Evolutionary conservation across 2,113 vertebrate genomes (phyloP).

Genomic region (Brevimyrus niger): DNA sequence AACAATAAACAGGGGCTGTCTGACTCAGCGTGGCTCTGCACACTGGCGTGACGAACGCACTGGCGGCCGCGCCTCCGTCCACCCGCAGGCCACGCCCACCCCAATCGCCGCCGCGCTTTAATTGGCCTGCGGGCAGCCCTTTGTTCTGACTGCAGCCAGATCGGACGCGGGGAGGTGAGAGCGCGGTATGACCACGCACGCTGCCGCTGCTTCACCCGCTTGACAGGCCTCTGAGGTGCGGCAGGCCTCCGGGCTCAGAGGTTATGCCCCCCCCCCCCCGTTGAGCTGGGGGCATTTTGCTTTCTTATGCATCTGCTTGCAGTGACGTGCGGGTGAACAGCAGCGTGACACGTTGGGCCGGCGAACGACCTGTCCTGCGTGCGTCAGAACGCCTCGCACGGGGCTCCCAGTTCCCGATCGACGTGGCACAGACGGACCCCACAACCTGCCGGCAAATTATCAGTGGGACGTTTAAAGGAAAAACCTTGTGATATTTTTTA

Average conservation of each 20-base stretch:
- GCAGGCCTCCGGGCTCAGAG: not conserved
- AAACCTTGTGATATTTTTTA: constrained; percentile 25
- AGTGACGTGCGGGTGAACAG: not conserved
- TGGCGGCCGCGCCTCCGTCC: too few relatives aligned
- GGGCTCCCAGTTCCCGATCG: not conserved
- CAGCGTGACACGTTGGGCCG: not conserved
- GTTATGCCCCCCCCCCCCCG: not conserved
- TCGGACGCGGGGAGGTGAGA: not conserved
- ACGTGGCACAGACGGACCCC: constrained; percentile 39
- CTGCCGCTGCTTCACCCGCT: not conserved
- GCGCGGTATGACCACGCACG: not conserved
- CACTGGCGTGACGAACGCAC: not conserved
- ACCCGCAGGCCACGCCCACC: not conserved
- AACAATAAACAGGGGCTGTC: not conserved
- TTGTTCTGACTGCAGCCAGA: not conserved
- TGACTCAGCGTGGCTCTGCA: not conserved
- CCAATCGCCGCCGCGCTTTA: not conserved
- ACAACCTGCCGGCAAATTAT: constrained; percentile 60
- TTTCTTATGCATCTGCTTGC: not conserved
- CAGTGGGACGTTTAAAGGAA: constrained; percentile 71
- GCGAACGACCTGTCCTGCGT: not conserved
- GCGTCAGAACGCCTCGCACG: not conserved
- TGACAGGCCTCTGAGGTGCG: not conserved
- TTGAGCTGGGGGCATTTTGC: not conserved
- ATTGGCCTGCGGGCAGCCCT: not conserved